Base-by-base conservation (phyloP, 2,113 vertebrate species). In the Erpornis zantholeuca region DNA sequence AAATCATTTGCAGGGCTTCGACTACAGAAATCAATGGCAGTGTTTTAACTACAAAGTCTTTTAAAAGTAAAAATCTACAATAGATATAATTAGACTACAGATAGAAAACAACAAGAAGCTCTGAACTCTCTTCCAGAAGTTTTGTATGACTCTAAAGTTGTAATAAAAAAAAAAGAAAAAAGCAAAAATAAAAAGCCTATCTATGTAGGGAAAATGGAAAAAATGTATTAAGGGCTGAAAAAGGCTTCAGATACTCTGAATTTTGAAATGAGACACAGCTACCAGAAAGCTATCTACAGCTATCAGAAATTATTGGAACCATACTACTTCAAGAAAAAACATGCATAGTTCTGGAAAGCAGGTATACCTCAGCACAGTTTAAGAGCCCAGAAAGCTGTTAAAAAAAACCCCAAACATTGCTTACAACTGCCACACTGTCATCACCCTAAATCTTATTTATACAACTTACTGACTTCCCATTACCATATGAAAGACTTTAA, bases 361-460 rank as follows among this genome's bases (percentile, higher is more conserved):
- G 81, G 65, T 94, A 76, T 24, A 72, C 29, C 31, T 86, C 83
- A 45, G 25, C 35, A 60, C 13, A 80, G 52, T 73, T 69, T 88
- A 88, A 94, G 54, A 86, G 49, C 27, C 82, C 2, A 23, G 22
- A 78, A 95, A 95, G 53, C 44, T 87, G 42, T 45, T 49, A 15
- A 65, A 76, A 83, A 73, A 19, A 11, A 0, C 4, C n/a, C 18
- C 20, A 73, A 70, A 56, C 15, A n/a, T 3, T 61, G 29, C 42
- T 83, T 76, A 82, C 36, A 65, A 71, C 44, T 64, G 79, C 5
- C 2, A 82, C 29, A 60, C 29, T 68, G 40, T 77, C 59, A 91
- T 82, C 47, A 3, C 57, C 65, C 69, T 61, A 85, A 78, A 36
- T 82, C 61, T 96, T 89, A 95, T 68, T 98, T 92, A 86, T 35